Conservation (phyloP, 2,888 invertebrate species). For the Clanis bilineata region DNA sequence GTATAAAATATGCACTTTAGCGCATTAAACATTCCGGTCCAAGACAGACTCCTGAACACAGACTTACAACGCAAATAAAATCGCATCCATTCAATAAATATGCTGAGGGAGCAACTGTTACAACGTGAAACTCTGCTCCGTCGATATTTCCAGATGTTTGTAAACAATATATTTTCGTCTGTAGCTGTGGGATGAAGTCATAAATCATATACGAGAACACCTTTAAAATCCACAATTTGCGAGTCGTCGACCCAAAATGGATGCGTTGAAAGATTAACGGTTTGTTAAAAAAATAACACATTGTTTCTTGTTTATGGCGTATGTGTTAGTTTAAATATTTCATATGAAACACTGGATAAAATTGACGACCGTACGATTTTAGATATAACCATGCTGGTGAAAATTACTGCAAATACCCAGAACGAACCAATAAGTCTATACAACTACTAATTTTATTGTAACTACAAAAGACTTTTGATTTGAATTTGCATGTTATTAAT, state of each 20-base stretch:
- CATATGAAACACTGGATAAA: no score
- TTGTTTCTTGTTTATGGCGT: background rate
- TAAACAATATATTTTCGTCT: constrained; percentile 17
- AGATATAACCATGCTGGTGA: no score
- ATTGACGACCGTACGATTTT: background rate
- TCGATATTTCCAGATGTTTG: constrained; percentile 17
- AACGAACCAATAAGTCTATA: no score
- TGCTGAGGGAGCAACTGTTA: background rate
- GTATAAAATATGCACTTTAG: no score
- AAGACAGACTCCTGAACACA: background rate
- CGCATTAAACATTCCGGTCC: no score
- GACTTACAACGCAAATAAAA: background rate
- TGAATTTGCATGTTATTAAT: no score
- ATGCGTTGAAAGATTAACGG: background rate
- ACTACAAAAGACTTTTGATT: no score
- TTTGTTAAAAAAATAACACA: background rate
- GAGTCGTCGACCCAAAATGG: constrained; percentile 10
- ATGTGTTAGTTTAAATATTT: background rate
- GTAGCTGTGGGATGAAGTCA: constrained; percentile 15
- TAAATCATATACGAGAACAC: constrained; percentile 8
- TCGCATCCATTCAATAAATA: background rate
- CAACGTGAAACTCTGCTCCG: background rate
- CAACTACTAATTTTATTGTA: no score
- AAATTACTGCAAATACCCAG: no score
- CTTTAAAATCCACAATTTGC: constrained; percentile 11